Evolutionary conservation across 2,113 vertebrate species (phyloP), one percentile per base, ranked within the genome.

Genomic region (Halichoerus grypus): DNA sequence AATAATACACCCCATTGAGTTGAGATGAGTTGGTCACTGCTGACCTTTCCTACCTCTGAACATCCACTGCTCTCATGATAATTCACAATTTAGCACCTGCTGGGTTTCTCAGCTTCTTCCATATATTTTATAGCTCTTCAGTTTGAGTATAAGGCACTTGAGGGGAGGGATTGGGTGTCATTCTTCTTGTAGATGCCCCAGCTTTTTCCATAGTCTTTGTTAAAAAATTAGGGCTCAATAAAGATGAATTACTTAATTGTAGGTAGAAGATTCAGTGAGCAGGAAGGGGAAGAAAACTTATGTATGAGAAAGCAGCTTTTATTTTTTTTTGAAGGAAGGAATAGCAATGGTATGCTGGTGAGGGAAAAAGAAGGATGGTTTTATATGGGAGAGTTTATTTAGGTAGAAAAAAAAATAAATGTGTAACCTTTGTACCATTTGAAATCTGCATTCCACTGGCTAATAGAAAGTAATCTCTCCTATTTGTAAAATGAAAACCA

Each of bases 381-480:
- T 92, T 84, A 69, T 57, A 8, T 59, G 26, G 9, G 39, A 7
- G 31, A 96, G 83, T 77, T 96, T 72, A 95, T 94, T 90, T 87
- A 19, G 19, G 39, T n/a, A 95, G 87, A 13, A 94, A 71, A 85
- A 84, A 67, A 93, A 63, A 95, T 82, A 94, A 77, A 92, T 90
- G 87, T 76, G 59, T 86, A 94, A 77, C 42, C 87, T 97, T 81
- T 96, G 77, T 53, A 74, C 1, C n/a, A 95, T 71, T 51, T 94
- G 46, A 96, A 96, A 96, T 91, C 84, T 92, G 46, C 39, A 97
- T 94, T 82, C n/a, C 16, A 84, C 63, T 77, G 39, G 51, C 57
- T 97, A 96, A 96, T 49, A 92, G 74, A 95, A 96, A 94, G 42
- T 72, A 97, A 95, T 96, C 86, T 96, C 92, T 96, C 51, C 87